Evolutionary conservation across 2,797 vertebrate species (phyloP), one percentile per base, ranked within the genome.

Genomic region (Mormyrus hasselquistii): DNA sequence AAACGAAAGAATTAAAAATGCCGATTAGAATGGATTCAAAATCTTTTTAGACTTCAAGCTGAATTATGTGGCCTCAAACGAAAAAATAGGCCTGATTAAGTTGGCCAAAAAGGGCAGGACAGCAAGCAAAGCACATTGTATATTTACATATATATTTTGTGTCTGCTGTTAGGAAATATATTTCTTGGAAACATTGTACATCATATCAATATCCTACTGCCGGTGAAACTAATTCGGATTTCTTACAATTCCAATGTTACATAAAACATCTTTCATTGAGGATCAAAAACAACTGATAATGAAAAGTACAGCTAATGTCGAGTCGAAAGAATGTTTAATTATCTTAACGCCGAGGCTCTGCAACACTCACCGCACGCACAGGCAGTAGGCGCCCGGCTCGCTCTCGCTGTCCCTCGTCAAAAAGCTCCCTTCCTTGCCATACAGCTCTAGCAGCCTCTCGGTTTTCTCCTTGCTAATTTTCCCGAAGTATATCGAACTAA

Each of bases 321-420:
- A 65, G 29, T 34, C 29, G 29, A 34, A 34, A 34, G 22, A 29
- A 3, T 12, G 62, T 29, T 29, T 65, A 10, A 62, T 62, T 25
- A 12, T 69, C 65, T 14, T 34, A 34, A 14, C 22, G 16, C 69
- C 14, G 14, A 12, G 34, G 14, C 29, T 41, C 14, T 16, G 73
- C 14, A 6, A 19, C 19, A 90, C 90, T 90, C 82, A 91, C 90
- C 90, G 87, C 53, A 91, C 90, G 5, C 90, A 91, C 7, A 91
- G 59, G 69, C 90, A 91, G n/a, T 79, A 87, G 2, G 86, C 65
- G 25, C 88, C 89, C 0, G 50, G 89, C 38, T 90, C 44, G 14
- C 79, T 91, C 89, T 88, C 88, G 69, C 90, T 91, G 88, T 91
- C 89, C 25, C 90, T 57, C 2, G 49, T 53, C 2, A 91, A 62